Base-by-base conservation (phyloP, 2,797 vertebrate genomes). In the Pagetopsis macropterus region DNA sequence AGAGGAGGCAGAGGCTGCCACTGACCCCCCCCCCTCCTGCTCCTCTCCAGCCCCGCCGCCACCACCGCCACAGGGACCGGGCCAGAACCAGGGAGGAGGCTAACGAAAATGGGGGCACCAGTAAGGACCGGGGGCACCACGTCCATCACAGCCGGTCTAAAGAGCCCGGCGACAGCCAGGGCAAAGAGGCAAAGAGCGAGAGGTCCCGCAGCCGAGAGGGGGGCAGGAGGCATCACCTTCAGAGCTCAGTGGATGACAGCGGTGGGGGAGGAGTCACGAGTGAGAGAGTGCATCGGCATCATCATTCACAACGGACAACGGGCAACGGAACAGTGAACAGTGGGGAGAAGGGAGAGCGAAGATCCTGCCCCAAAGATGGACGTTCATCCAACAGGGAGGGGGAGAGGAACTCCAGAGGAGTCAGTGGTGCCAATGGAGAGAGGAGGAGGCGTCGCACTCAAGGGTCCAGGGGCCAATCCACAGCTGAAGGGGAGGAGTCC, bases 101-200 rank as follows among this genome's bases (percentile, higher is more conserved):
- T 0, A 89, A 91, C n/a, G 95, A 97, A 62, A 94, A 94, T 0
- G 92, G 90, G 0, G 95, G 96, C 17, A 52, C 79, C 0, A 90
- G 70, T 0, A 94, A 92, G 61, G 96, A 96, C 1, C 95, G 94
- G 3, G 72, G 92, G 0, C 92, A 92, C 33, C 91, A 95, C 1
- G 88, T 95, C 1, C 96, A 95, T 85, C 94, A 96, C 76, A 97
- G 96, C 80, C 94, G 89, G 72, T 96, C 95, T 88, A 98, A 96
- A 84, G 96, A 98, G 56, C 90, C 93, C 0, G 84, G 94, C 0
- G 92, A 94, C 65, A 83, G 90, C 0, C 64, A 66, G 6, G 88
- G 89, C 0, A 90, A 89, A 65, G 91, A 93, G 21, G 88, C 82
- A 6, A 95, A 94, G 71, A 70, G 60, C 0, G 96, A 96, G 9